Percentiles rank a stretch among this genome's conserved stretches.
phyloP scores from a whole-genome alignment of 2,113 vertebrate species.

The Cynoglossus semilaevis region DNA sequence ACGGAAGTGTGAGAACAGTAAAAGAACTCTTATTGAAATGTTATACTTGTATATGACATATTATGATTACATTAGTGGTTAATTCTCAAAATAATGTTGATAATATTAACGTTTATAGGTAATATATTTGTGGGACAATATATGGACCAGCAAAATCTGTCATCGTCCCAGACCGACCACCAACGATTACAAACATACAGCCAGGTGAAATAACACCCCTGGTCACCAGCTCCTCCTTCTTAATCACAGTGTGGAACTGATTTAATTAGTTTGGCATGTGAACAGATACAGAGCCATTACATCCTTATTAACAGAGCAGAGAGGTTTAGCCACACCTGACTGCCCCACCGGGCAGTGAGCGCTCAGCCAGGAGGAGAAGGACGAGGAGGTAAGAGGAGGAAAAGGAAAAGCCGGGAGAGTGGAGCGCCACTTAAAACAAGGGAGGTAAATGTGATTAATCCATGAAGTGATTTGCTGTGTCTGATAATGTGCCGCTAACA shows the following conservation, averaged over 20 bases:
- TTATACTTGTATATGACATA: no score
- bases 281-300: constrained; percentile 67
- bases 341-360: constrained; percentile 50
- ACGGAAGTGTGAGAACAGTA: no score
- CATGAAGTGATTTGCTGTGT: constrained; percentile 71
- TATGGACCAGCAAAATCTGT: not conserved
- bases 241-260: constrained; percentile 68
- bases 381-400: not conserved
- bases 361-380: constrained; percentile 30
- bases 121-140: no score
- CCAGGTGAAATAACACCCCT: not conserved
- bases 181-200: not conserved
- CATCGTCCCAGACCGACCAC: no score
- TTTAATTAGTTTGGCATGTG: constrained; percentile 65
- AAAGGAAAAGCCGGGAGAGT: constrained; percentile 2
- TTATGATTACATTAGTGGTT: no score
- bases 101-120: no score
- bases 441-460: constrained; percentile 72
- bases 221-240: constrained; percentile 29
- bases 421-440: constrained; percentile 38
- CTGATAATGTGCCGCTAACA: constrained; percentile 70
- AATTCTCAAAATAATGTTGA: no score
- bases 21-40: no score
- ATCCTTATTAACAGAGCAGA: constrained; percentile 65
- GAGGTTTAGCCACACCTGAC: constrained; percentile 70